phyloP scores from a whole-genome alignment of 2,113 vertebrate species.

The Cyphomyrus discorhynchus region DNA sequence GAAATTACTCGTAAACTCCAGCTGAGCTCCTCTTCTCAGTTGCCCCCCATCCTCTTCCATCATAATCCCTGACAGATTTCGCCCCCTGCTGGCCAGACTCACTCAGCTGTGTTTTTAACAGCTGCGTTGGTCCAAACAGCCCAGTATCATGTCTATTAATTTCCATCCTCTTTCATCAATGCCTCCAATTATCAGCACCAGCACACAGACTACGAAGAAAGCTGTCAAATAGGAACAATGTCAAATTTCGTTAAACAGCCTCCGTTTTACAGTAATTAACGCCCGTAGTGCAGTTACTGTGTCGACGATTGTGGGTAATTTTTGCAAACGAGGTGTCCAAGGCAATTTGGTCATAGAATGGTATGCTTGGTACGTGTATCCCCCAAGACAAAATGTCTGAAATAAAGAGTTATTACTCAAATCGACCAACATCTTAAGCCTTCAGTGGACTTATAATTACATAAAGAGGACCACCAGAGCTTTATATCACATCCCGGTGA shows the following conservation, averaged over 20 bases:
- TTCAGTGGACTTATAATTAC: not conserved
- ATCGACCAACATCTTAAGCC: not conserved
- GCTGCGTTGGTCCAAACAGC: not conserved
- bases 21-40: not conserved
- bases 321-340: not conserved
- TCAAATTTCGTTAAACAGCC: not conserved
- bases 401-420: not conserved
- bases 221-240: not conserved
- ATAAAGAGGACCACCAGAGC: not conserved
- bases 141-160: not conserved
- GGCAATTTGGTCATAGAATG: not conserved
- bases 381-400: not conserved
- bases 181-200: not conserved
- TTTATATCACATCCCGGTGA: not conserved
- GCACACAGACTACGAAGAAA: not conserved
- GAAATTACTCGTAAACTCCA: not conserved
- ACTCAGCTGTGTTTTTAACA: not conserved
- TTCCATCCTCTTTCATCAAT: not conserved
- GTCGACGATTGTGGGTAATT: not conserved
- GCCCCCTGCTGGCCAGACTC: not conserved
- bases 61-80: not conserved
- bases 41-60: not conserved
- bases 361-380: not conserved
- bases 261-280: not conserved
- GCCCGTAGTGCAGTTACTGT: not conserved